Evolutionary conservation across 1,140 invertebrate genomes (phyloP), one percentile per base, ranked within the genome.

Genomic region (Choristoneura fumiferana): DNA sequence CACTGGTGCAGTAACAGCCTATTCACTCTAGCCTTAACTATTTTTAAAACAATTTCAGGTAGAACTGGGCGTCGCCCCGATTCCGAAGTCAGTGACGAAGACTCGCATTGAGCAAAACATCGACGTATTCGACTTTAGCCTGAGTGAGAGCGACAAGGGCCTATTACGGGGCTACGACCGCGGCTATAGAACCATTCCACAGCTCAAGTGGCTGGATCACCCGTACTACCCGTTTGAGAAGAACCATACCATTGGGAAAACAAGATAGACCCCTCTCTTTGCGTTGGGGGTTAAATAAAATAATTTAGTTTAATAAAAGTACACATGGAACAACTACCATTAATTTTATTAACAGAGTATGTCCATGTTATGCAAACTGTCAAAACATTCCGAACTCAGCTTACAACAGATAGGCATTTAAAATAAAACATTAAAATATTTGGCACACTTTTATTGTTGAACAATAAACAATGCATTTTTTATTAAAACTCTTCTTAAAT

Each of bases 71-170:
- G 91, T 96, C 13, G 88, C 94, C n/a, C 93, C 95, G 0, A 93
- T 98, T 66, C 96, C 96, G 1, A 98, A 98, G 81, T 96, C 95
- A 1, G 92, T 95, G 0, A 96, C 92, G 1, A 92, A 94, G 64
- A 90, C 90, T 2, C 91, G 96, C 39, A 95, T 98, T 43, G 86
- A 91, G 43, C 91, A 96, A 70, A 98, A 98, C 76, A 89, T 94
- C 38, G 78, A 95, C 9, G 89, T 96, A 22, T 96, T 96, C 71
- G 94, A 96, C 80, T 97, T 97, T 76, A 78, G 91, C 68, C 80
- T 97, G 8, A 81, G 90, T 17, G 58, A 90, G 0, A 91, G 92
- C 22, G 93, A 94, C 61, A 90, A 91, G 37, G 77, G 75, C 0
- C 74, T 91, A 2, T 82, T 95, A 35, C 90, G 92, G 61, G 74